Evolutionary conservation across 1,140 invertebrate species (phyloP).

Genomic region (Venturia canescens): DNA sequence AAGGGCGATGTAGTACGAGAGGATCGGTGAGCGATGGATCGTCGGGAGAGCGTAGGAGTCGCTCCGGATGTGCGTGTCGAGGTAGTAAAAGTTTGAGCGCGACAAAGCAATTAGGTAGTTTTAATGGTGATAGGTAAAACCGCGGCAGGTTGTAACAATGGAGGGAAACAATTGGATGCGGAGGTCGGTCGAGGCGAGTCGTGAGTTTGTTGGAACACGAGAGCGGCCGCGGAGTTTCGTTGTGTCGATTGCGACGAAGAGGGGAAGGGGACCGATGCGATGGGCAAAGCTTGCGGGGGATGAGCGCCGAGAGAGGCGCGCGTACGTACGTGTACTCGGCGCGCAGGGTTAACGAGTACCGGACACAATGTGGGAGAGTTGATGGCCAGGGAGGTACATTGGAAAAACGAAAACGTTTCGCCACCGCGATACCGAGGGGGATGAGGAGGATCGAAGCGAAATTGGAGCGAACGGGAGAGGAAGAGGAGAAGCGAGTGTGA

Average conservation of each 20-base stretch:
- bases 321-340: not conserved
- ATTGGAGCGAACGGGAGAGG: slow-evolving; percentile 8
- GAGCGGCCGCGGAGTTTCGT: not conserved
- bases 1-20: not conserved
- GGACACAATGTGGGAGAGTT: slow-evolving; percentile 39
- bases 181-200: too few relatives aligned
- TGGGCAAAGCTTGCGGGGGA: slow-evolving; percentile 35
- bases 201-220: slow-evolving; percentile 17
- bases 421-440: slow-evolving; percentile 31
- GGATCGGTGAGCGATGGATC: not conserved
- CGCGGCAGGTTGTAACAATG: slow-evolving; percentile 58
- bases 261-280: slow-evolving; percentile 25
- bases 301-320: slow-evolving; percentile 25
- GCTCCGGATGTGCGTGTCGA: not conserved
- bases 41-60: not conserved
- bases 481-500: slow-evolving; percentile 56
- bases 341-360: slow-evolving; percentile 40
- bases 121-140: slow-evolving; percentile 51
- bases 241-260: slow-evolving; percentile 8
- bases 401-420: slow-evolving; percentile 40
- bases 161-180: slow-evolving; percentile 57
- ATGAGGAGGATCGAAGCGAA: slow-evolving; percentile 34
- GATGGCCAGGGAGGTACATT: slow-evolving; percentile 34
- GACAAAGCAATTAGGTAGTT: slow-evolving; percentile 69
- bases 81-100: slow-evolving; percentile 40